Conservation (phyloP, 1,140 invertebrate species). For the Drosophila aff. region DNA sequence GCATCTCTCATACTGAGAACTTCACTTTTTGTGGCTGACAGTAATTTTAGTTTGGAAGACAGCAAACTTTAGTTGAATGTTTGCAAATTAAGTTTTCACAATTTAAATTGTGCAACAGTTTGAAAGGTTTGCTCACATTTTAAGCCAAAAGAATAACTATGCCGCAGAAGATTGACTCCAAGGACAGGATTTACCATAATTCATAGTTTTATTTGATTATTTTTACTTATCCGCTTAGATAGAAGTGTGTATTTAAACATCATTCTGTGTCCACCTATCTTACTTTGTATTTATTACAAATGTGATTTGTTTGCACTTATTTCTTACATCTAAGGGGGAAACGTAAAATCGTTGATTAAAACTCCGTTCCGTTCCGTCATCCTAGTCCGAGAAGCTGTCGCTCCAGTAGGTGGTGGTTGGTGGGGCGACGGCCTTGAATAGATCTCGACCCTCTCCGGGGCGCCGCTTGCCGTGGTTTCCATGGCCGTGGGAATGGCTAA, state of each 20-base stretch:
- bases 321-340: constrained; percentile 36
- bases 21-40: constrained; percentile 1
- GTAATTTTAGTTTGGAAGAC: background rate
- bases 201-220: constrained; percentile 27
- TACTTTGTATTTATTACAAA: constrained; percentile 54
- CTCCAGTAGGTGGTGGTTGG: constrained; percentile 85
- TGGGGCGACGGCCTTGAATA: constrained; percentile 85
- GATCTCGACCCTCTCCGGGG: constrained; percentile 72
- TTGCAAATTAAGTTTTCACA: background rate
- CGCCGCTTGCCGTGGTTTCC: constrained; percentile 42
- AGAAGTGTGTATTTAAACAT: constrained; percentile 8
- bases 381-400: constrained; percentile 85
- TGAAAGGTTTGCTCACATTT: background rate
- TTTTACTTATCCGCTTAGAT: constrained; percentile 20
- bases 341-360: constrained; percentile 51
- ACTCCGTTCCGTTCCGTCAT: constrained; percentile 17
- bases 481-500: constrained; percentile 24
- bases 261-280: constrained; percentile 9
- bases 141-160: too few relatives aligned
- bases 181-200: constrained; percentile 1
- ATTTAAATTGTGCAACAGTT: background rate
- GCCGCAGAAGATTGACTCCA: too few relatives aligned
- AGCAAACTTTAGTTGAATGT: background rate
- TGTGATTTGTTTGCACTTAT: constrained; percentile 50
- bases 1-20: background rate